Base-by-base conservation (phyloP, 2,797 vertebrate genomes). In the Vipera latastei region DNA sequence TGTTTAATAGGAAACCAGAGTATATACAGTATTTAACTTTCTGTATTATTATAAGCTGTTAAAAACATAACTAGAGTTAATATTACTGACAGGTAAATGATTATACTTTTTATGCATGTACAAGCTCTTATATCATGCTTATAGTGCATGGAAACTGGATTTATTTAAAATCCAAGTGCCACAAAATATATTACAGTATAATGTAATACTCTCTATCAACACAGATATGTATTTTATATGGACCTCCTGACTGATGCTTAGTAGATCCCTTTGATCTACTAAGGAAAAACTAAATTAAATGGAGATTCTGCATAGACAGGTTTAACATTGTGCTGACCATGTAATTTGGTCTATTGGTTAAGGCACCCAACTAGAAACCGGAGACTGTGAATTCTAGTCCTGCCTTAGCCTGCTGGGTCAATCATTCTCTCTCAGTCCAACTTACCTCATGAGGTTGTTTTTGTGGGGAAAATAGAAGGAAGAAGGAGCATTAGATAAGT, bases 91-190 rank as follows among this genome's bases (percentile, higher is more conserved):
- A 32, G 6, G 16, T 89, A 69, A 55, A 89, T 53, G 18, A 60
- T 44, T 90, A 12, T 20, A 91, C 86, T 91, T 2, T 69, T 13
- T 0, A 5, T 91, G 60, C 55, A 63, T 28, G 4, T 88, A 38
- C 73, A 28, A 53, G 22, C 48, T 22, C 4, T 53, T 69, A 55
- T 28, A 38, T 63, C 11, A 20, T 13, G 16, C 32, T 90, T 57
- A 12, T 38, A 83, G 44, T 61, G 61, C 48, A 55, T 25, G 14
- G 69, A 90, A 32, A 20, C 38, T 6, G 83, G 73, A 91, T 65
- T 57, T 59, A 86, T 91, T 57, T 93, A 89, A 93, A 93, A 59
- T 83, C 53, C 48, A 57, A 63, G n/a, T n/a, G 57, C 16, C 57
- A 56, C 60, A 90, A 92, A 86, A 90, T 86, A 12, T 89, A 28